Evolutionary conservation across 2,888 invertebrate genomes (phyloP).

Genomic region (Bibio marci): DNA sequence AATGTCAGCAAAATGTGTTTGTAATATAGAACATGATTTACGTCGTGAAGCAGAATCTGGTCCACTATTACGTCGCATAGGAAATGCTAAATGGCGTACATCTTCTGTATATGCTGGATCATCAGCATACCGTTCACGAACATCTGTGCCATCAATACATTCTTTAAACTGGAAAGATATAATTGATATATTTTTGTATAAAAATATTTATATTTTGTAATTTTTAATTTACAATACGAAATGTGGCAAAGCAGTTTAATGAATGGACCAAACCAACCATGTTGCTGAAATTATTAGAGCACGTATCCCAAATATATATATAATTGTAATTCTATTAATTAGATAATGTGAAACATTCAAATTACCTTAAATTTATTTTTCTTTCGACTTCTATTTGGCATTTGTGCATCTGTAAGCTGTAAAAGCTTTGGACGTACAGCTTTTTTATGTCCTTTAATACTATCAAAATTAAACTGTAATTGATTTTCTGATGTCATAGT

Average conservation of each 20-base stretch:
- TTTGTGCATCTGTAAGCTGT: slow-evolving; percentile 24
- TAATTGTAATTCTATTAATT: no score
- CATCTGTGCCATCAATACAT: background rate
- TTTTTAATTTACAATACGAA: no score
- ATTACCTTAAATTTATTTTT: slow-evolving; percentile 27
- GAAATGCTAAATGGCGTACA: slow-evolving; percentile 28
- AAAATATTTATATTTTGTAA: no score
- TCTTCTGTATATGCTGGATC: slow-evolving; percentile 30
- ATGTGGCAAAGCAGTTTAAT: no score
- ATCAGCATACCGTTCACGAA: slow-evolving; percentile 12
- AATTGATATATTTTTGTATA: no score
- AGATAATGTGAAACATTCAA: no score
- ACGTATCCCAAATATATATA: no score
- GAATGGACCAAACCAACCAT: no score
- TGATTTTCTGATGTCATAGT: background rate
- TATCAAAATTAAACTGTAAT: background rate
- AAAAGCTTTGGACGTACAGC: slow-evolving; percentile 24
- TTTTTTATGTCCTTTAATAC: background rate
- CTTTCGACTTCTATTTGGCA: slow-evolving; percentile 26
- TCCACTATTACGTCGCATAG: slow-evolving; percentile 21
- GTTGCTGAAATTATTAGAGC: no score
- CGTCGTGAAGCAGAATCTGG: slow-evolving; percentile 12
- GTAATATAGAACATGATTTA: slow-evolving; percentile 3
- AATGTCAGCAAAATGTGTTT: slow-evolving; percentile 9
- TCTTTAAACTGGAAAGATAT: background rate